Conservation (phyloP, 53 echinoderm and acorn worm species). For the Luidia sarsii region DNA sequence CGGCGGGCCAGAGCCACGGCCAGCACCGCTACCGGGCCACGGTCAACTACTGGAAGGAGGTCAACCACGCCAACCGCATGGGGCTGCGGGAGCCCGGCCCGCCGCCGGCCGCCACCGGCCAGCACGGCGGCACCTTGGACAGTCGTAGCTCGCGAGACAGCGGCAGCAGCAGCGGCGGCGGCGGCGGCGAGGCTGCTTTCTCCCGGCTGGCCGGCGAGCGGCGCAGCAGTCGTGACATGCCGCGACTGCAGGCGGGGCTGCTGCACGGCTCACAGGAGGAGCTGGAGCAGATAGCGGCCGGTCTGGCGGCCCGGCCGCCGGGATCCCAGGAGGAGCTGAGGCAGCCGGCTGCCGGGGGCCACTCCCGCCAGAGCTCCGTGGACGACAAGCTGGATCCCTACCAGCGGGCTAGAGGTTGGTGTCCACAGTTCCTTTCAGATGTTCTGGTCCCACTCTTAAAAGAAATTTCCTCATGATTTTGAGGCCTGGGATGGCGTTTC, state of each 20-base stretch:
- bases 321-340: constrained; percentile 13
- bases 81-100: constrained; percentile 9
- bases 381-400: constrained; percentile 62
- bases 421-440: no score
- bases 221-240: constrained; percentile 78
- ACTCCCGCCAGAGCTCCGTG: constrained; percentile 55
- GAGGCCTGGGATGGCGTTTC: no score
- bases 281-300: constrained; percentile 60
- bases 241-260: constrained; percentile 50
- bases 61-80: constrained; percentile 16
- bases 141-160: constrained; percentile 61
- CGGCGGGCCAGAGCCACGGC: constrained; percentile 27
- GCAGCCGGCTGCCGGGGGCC: neutral
- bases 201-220: constrained; percentile 80
- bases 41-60: constrained; percentile 81
- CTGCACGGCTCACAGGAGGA: constrained; percentile 85
- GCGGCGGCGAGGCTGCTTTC: constrained; percentile 46
- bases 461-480: no score
- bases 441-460: no score
- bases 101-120: constrained; percentile 12
- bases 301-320: neutral
- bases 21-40: constrained; percentile 80
- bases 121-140: constrained; percentile 43
- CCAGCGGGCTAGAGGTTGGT: constrained; percentile 72
- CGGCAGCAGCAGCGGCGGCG: neutral